Conservation (phyloP, 2,797 vertebrate species). For the Megalops cyprinoides region DNA sequence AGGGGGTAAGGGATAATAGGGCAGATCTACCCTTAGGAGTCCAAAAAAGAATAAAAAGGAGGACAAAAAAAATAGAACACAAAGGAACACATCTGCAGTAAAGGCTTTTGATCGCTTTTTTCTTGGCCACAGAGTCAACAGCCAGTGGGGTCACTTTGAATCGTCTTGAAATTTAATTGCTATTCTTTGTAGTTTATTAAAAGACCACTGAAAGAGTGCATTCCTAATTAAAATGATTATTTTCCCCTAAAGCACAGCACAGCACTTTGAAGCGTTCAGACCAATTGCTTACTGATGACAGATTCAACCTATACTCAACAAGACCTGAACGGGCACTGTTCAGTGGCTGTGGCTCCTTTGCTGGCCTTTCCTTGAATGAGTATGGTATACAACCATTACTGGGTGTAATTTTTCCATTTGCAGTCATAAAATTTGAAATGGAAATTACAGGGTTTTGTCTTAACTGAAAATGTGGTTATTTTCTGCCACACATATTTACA, state of each 20-base stretch:
- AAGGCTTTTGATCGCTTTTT: conserved; percentile 22
- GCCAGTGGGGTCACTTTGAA: conserved; percentile 11
- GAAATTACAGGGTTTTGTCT: neutral
- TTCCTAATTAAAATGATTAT: conserved; percentile 26
- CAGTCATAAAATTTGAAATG: no score
- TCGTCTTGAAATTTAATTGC: conserved; percentile 5
- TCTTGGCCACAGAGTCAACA: conserved; percentile 1
- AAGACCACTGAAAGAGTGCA: conserved; percentile 24
- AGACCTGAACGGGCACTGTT: neutral
- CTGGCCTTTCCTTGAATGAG: no score
- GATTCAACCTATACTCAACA: conserved; percentile 23
- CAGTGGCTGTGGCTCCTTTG: neutral
- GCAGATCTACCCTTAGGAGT: neutral
- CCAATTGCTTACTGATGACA: conserved; percentile 22
- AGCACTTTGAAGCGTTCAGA: conserved; percentile 11
- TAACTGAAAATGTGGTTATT: no score
- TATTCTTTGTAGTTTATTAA: conserved; percentile 27
- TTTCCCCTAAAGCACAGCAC: neutral
- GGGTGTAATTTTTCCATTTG: no score
- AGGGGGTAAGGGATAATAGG: no score
- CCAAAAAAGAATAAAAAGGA: neutral
- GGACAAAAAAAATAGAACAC: neutral
- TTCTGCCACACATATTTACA: no score
- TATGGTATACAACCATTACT: no score
- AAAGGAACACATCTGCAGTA: neutral